Evolutionary conservation across 1,140 invertebrate species (phyloP).

Genomic region (Heliothis virescens): DNA sequence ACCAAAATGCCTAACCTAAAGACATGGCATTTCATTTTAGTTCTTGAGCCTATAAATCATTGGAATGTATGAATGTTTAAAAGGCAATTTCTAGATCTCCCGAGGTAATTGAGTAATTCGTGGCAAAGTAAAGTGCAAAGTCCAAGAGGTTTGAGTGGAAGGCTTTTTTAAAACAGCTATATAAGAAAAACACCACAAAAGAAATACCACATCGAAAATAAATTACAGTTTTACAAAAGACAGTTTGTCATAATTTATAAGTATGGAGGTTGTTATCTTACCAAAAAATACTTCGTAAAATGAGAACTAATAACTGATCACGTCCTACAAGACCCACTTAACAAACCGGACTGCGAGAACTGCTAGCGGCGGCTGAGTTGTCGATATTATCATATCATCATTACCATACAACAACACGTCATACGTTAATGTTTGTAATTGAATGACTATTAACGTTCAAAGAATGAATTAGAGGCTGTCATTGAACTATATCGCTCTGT

Average conservation of each 20-base stretch:
- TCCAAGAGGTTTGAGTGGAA: conserved; percentile 35
- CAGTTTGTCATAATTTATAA: too few species aligned
- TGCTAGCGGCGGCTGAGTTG: background rate
- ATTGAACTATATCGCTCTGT: background rate
- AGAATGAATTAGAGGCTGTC: background rate
- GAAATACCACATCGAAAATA: background rate
- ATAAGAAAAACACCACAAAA: too few species aligned
- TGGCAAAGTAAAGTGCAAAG: conserved; percentile 45
- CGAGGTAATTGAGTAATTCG: conserved; percentile 14
- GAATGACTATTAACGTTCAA: background rate
- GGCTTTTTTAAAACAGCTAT: background rate
- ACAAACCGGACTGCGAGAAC: conserved; percentile 18
- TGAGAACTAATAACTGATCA: conserved; percentile 21
- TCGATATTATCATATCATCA: background rate
- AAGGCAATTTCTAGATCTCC: background rate
- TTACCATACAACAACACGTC: background rate
- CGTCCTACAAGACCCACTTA: conserved; percentile 28
- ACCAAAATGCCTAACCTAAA: background rate
- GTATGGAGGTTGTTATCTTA: conserved; percentile 13
- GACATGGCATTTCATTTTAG: background rate
- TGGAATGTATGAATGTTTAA: background rate
- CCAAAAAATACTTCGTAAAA: conserved; percentile 20
- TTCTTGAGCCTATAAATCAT: background rate
- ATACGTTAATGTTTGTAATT: background rate
- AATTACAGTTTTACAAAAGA: background rate